A percentile compares a stretch with the other conserved stretches of the same genome.
These are phyloP conservation scores for Drosophila formosana DNA, from an alignment of 2,888 invertebrate genomes.

Conservation along the genomic window DNA sequence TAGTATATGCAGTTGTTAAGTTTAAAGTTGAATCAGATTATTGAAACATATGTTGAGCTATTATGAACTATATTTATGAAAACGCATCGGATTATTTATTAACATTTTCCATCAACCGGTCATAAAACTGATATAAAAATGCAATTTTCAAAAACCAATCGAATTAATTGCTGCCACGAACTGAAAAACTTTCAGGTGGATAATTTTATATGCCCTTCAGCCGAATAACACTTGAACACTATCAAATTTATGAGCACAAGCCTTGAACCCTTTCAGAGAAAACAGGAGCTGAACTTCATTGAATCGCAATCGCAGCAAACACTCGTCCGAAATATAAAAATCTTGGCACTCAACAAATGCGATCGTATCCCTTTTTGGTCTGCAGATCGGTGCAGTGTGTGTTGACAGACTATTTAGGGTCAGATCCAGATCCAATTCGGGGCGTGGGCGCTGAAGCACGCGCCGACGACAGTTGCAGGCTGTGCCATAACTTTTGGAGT, in stretches of 20 bases:
- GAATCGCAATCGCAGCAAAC: constrained; percentile 50
- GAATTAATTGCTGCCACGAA: constrained; percentile 59
- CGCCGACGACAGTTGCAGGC: constrained; percentile 66
- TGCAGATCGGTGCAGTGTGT: constrained; percentile 51
- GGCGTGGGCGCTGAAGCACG: constrained; percentile 64
- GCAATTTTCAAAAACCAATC: constrained; percentile 57
- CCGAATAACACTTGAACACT: constrained; percentile 65
- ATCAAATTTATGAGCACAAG: constrained; percentile 72
- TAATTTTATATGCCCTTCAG: constrained; percentile 24
- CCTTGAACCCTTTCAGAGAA: constrained; percentile 70
- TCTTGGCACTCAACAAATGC: constrained; percentile 61
- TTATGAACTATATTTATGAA: constrained; percentile 2
- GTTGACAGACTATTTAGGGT: constrained; percentile 80
- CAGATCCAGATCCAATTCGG: constrained; percentile 15
- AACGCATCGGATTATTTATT: constrained; percentile 58
- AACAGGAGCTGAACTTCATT: constrained; percentile 29
- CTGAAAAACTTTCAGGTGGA: constrained; percentile 35
- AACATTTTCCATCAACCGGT: constrained; percentile 65
- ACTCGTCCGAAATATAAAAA: constrained; percentile 46
- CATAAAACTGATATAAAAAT: constrained; percentile 70
- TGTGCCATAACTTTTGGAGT: constrained; percentile 73
- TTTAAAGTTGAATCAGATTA: constrained; percentile 18
- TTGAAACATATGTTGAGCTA: constrained; percentile 21
- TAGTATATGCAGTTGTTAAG: constrained; percentile 4
- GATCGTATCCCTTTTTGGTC: constrained; percentile 25